phyloP scores from a whole-genome alignment of 2,888 invertebrate species.

The Eilema sororculum region DNA sequence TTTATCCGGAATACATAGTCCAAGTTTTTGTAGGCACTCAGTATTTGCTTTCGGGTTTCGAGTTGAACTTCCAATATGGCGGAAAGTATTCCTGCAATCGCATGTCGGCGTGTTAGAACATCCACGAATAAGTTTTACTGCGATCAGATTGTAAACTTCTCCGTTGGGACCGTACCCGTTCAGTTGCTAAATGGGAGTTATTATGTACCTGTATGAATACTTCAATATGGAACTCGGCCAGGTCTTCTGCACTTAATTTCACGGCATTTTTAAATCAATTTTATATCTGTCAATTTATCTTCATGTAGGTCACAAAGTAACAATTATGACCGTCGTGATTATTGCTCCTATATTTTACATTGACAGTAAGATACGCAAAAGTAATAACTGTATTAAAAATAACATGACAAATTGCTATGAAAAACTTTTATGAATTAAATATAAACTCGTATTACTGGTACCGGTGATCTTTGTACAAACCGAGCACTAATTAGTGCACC shows the following conservation, averaged over 20 bases:
- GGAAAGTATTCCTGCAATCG: slow-evolving; percentile 81
- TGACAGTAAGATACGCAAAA: neutral
- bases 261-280: neutral
- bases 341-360: neutral
- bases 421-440: neutral
- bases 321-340: no score
- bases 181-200: slow-evolving; percentile 33
- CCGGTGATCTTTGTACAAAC: neutral
- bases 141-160: slow-evolving; percentile 75
- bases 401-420: neutral
- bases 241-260: neutral
- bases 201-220: slow-evolving; percentile 1
- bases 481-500: slow-evolving; percentile 2
- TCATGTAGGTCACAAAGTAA: no score
- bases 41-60: slow-evolving; percentile 83
- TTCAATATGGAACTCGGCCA: neutral
- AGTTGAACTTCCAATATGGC: slow-evolving; percentile 80
- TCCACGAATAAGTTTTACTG: slow-evolving; percentile 72
- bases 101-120: slow-evolving; percentile 72
- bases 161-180: slow-evolving; percentile 48
- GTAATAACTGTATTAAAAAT: neutral
- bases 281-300: no score
- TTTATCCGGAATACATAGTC: slow-evolving; percentile 65
- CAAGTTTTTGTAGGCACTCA: slow-evolving; percentile 81
- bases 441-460: neutral